Evolutionary conservation across 2,113 vertebrate genomes (phyloP), one percentile per base, ranked within the genome.

Genomic region (Motacilla tschutschensis): DNA sequence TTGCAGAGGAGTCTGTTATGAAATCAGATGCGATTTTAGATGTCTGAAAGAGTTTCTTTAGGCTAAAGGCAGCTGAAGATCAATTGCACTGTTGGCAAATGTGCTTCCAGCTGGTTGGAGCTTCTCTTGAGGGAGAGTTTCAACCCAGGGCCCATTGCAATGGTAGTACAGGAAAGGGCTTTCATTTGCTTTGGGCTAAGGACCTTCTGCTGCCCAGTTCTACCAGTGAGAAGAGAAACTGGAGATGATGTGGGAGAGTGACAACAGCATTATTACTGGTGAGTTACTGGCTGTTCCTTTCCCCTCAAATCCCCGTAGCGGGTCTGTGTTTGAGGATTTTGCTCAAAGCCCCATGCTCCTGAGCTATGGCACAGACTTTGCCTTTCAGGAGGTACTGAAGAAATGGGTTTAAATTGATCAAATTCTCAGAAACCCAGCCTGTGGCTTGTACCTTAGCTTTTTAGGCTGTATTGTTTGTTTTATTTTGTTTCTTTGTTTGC

Each of bases 221-320:
- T 54, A 84, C 31, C 63, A 33, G 28, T 12, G 44, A 83, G 85
- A 87, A 89, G 83, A 91, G 51, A 89, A 89, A 35, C 67, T 91
- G 77, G n/a, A 87, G 38, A 26, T 83, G 53, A 35, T 58, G 19
- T 63, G 69, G 8, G 59, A 84, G 35, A 88, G 28, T 76, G 53
- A 63, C 51, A 63, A 47, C 28, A 66, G 12, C 44, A 44, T 44
- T 57, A 16, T 70, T 20, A 14, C 12, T 36, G 64, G 64, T 70
- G 79, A 92, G 92, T 89, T 89, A 54, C 0, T n/a, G 38, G 59
- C 55, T 38, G 43, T 33, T 72, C 20, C 46, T 69, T 89, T 54
- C 57, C n/a, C 58, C 41, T 74, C 78, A 63, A 55, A 47, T 69
- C 54, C 46, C 59, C 36, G 4, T 0, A 1, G 31, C 36, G n/a